Percentiles rank a stretch among this genome's conserved stretches.
These are phyloP conservation scores for Dione vanillae DNA, from an alignment of 2,888 invertebrate genomes.

Conservation along the genomic window DNA sequence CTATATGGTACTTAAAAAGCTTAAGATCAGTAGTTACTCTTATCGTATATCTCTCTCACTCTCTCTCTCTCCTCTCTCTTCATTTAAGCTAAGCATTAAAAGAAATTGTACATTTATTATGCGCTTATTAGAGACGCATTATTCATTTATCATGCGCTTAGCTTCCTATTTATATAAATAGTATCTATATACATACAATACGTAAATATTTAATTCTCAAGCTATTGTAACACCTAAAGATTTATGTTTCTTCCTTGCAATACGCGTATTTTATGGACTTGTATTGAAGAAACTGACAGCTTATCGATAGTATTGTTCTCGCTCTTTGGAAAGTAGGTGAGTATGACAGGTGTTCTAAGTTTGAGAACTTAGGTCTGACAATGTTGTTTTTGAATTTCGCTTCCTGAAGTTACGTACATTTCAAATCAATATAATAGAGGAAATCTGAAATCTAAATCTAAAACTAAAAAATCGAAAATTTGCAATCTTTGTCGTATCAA, in stretches of 20 bases:
- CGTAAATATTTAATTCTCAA: constrained; percentile 10
- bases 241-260: constrained; percentile 23
- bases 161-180: background rate
- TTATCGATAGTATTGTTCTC: constrained; percentile 30
- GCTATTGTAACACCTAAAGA: constrained; percentile 9
- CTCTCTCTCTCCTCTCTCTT: too few species aligned
- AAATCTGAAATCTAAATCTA: too few species aligned
- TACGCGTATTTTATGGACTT: constrained; percentile 19
- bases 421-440: too few species aligned
- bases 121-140: background rate
- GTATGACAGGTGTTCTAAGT: constrained; percentile 20
- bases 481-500: too few species aligned
- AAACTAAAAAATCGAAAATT: too few species aligned
- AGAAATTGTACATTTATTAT: background rate
- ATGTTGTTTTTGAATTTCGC: background rate
- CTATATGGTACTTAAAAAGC: too few species aligned
- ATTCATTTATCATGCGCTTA: background rate
- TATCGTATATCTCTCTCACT: too few species aligned
- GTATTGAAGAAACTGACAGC: constrained; percentile 24
- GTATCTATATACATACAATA: constrained; percentile 17
- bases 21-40: too few species aligned
- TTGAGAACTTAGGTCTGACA: background rate
- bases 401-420: too few species aligned
- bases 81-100: too few species aligned
- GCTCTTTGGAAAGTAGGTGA: constrained; percentile 23